Evolutionary conservation across 1,140 invertebrate species (phyloP).

Genomic region (Melanaphis sacchari): DNA sequence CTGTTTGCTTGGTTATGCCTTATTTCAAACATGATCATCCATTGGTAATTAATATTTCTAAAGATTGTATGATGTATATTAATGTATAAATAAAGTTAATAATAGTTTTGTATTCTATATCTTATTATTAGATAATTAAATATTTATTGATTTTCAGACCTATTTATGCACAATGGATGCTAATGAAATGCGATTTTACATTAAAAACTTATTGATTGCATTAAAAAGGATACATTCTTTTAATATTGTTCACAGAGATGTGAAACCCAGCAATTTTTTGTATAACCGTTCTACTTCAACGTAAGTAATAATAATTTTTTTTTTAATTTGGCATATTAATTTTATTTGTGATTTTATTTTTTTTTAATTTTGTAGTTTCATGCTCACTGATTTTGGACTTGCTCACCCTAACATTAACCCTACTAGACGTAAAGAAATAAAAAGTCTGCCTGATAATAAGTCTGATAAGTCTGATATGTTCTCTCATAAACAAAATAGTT

Average conservation of each 20-base stretch:
- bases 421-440: slow-evolving; percentile 29
- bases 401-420: slow-evolving; percentile 68
- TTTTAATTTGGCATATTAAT: neutral
- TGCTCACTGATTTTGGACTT: slow-evolving; percentile 89
- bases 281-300: slow-evolving; percentile 79
- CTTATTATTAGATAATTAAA: neutral
- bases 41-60: slow-evolving; percentile 68
- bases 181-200: slow-evolving; percentile 79
- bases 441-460: slow-evolving; percentile 8
- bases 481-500: slow-evolving; percentile 23
- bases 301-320: slow-evolving; percentile 65
- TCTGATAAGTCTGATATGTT: neutral
- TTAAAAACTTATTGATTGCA: slow-evolving; percentile 82
- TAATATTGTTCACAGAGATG: slow-evolving; percentile 87
- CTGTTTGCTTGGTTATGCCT: slow-evolving; percentile 90
- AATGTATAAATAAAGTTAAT: neutral
- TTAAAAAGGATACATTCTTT: slow-evolving; percentile 82
- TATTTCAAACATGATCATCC: slow-evolving; percentile 84
- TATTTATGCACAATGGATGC: slow-evolving; percentile 76
- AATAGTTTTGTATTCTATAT: neutral
- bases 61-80: neutral
- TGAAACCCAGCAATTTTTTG: slow-evolving; percentile 93
- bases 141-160: slow-evolving; percentile 69
- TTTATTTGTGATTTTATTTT: neutral
- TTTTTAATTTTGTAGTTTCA: slow-evolving; percentile 66